Evolutionary conservation across 2,113 vertebrate species (phyloP).

Genomic region (Pheucticus melanocephalus): DNA sequence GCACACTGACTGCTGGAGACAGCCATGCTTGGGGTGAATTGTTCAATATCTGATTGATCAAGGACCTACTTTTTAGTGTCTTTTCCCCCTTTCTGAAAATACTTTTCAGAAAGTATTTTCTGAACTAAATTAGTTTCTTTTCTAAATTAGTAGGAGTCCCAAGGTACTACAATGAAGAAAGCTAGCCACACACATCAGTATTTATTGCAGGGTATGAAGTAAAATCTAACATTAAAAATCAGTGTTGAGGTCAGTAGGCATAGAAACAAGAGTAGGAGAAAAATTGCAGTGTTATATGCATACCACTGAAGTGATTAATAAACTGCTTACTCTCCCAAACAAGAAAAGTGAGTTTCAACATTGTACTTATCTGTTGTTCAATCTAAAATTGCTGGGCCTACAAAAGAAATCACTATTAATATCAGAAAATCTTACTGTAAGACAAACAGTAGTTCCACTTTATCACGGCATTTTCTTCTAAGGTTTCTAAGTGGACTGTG

Average conservation of each 20-base stretch:
- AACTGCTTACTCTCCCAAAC: neutral
- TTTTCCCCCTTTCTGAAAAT: neutral
- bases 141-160: neutral
- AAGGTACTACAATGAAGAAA: neutral
- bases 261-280: neutral
- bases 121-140: neutral
- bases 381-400: conserved; percentile 17
- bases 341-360: conserved; percentile 48
- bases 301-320: conserved; percentile 13
- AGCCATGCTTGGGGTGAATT: neutral
- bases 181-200: neutral
- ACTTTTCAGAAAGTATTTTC: neutral
- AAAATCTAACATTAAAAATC: neutral
- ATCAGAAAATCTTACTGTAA: conserved; percentile 23
- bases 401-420: conserved; percentile 43
- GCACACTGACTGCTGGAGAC: neutral
- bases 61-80: neutral
- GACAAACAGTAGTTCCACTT: conserved; percentile 43
- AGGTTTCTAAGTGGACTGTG: conserved; percentile 19
- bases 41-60: neutral
- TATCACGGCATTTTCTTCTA: conserved; percentile 34
- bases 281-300: neutral
- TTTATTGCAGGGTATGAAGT: neutral
- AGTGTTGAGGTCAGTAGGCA: neutral
- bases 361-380: conserved; percentile 22